Evolutionary conservation across 2,888 invertebrate species (phyloP), one percentile per base, ranked within the genome.

Genomic region (Pyrrhosoma nymphula): DNA sequence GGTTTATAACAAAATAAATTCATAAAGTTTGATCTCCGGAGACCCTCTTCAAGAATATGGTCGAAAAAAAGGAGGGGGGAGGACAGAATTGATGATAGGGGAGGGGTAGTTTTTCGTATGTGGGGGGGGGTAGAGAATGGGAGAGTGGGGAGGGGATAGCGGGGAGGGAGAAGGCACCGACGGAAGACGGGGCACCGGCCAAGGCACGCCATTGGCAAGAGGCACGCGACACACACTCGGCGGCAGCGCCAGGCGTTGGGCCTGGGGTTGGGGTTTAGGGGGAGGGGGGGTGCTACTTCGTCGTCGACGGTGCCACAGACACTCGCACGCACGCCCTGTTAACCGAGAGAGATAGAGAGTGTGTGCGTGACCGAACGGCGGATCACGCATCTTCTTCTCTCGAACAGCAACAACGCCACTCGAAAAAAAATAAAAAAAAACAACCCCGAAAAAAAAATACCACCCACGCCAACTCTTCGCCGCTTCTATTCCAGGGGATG

Each of bases 161-260:
- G 23, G 63, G 63, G 63, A 23, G 16, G 23, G 63, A 23, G 63
- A 4, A 8, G n/a, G 69, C 16, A 47, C 47, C 47, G 47, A 69
- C 23, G 69, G n/a, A n/a, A 26, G 26, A 47, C n/a, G 16, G 69
- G 23, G 69, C 0, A 39, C 47, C 60, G n/a, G 0, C 47, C 91
- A 47, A 39, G 63, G 47, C 91, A 69, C 91, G 91, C 39, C 63
- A 63, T 91, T 18, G 69, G 2, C 30, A 60, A 60, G 82, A 69
- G 93, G 93, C 93, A 93, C 93, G 93, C 93, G 93, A 93, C 75
- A 93, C 75, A n/a, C 69, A 23, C 20, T 18, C 90, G 56, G 6
- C 23, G 18, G 20, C 47, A 56, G 56, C 56, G 56, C 56, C n/a
- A 60, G 90, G 47, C 47, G 47, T 47, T 47, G 8, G 47, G 47